Conservation (phyloP, 1,140 invertebrate genomes). For the Branchinecta lindahli region DNA sequence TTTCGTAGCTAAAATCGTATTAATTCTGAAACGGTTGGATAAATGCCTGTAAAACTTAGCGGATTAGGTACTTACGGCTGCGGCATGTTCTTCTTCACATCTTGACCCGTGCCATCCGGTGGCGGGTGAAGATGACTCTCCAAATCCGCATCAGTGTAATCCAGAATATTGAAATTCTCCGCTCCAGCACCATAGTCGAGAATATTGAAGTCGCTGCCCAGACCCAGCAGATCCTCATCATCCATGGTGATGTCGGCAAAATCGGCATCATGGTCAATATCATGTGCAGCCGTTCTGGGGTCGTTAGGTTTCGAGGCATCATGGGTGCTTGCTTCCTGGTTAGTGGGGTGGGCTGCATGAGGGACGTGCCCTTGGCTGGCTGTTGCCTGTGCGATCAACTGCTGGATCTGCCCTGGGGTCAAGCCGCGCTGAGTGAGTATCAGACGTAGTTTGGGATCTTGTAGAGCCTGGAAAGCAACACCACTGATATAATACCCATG, state of each 20-base stretch:
- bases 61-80: slow-evolving; percentile 28
- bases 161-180: slow-evolving; percentile 39
- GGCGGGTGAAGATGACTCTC: slow-evolving; percentile 21
- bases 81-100: slow-evolving; percentile 33
- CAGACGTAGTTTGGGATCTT: background rate
- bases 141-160: slow-evolving; percentile 38
- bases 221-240: slow-evolving; percentile 74
- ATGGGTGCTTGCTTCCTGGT: background rate
- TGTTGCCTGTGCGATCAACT: background rate
- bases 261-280: slow-evolving; percentile 18
- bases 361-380: background rate
- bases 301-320: background rate
- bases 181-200: slow-evolving; percentile 54
- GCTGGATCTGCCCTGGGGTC: background rate
- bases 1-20: too few species aligned
- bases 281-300: background rate
- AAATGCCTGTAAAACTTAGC: too few species aligned
- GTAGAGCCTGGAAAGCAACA: background rate
- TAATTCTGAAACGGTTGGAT: too few species aligned
- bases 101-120: slow-evolving; percentile 24
- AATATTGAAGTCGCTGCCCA: slow-evolving; percentile 89
- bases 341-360: background rate
- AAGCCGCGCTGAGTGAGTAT: background rate
- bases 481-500: too few species aligned
- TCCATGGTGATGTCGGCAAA: slow-evolving; percentile 63